These are phyloP conservation scores for Ctenopoma multispine DNA, from an alignment of 2,797 vertebrate species.

Conservation along the genomic window DNA sequence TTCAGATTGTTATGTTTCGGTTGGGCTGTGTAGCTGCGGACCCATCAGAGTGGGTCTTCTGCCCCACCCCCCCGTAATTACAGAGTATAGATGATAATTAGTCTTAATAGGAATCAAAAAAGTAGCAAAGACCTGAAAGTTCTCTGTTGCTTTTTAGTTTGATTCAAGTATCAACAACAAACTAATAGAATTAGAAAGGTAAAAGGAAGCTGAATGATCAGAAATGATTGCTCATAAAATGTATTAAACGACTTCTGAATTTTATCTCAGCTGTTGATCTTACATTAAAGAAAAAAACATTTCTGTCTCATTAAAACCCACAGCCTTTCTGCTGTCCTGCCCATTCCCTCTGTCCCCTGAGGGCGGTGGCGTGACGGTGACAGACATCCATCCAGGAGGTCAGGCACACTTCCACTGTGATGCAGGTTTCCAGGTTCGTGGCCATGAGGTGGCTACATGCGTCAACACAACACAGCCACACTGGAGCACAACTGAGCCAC, in stretches of 20 bases:
- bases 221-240: neutral
- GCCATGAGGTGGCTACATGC: conserved; percentile 89
- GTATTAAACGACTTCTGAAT: neutral
- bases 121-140: no score
- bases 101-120: no score
- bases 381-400: conserved; percentile 92
- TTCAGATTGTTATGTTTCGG: no score
- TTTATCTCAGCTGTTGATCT: neutral
- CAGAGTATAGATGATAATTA: no score
- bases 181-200: neutral
- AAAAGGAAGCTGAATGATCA: neutral
- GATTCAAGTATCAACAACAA: neutral
- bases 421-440: conserved; percentile 90
- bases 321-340: conserved; percentile 92
- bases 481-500: conserved; percentile 88
- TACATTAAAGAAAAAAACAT: neutral
- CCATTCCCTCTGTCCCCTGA: conserved; percentile 88
- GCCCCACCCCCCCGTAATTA: no score
- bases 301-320: conserved; percentile 1
- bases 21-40: no score
- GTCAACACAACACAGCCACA: conserved; percentile 89
- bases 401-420: conserved; percentile 92
- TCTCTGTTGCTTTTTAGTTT: no score
- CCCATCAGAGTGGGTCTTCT: no score
- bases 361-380: conserved; percentile 91